Base-by-base conservation (phyloP, 23 tunicate species). In the Trididemnum clinides region DNA sequence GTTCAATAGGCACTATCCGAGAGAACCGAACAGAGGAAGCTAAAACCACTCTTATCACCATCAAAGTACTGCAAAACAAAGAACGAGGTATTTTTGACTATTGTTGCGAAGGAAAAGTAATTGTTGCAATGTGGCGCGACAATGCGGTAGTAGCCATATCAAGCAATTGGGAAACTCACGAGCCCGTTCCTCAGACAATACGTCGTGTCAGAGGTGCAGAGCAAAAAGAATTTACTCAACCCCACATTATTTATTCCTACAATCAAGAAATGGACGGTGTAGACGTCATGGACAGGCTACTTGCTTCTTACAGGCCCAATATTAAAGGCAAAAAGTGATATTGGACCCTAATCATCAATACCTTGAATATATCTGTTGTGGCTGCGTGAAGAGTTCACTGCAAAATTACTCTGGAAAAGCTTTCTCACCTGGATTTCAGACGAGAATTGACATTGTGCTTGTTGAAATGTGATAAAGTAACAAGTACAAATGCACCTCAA, bases 41-140 rank as follows among this genome's bases (percentile, higher is more conserved):
- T 7, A 31, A 33, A 7, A 32, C 28, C 4, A 33, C 22, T 2
- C 38, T 70, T 32, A 32, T 70, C 18, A 10, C 21, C 18, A 7
- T 5, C 18, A 31, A 32, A 32, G 77, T 27, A 31, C 77, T 70
- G 20, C 5, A 32, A 33, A 70, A 31, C 7, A 32, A 70, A 31
- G 18, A n/a, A 6, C 28, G 71, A n/a, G 71, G 71, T 7, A 63
- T 5, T 63, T 63, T 63, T n/a, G 23, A 63, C n/a, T 70, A 70
- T 33, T 32, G 39, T 37, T 28, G 20, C 38, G 77, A 70, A 5
- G 77, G 77, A 6, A 70, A 70, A n/a, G 77, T 70, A 4, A 27
- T 27, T 70, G 77, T 70, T 15, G 38, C 39, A 27, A 70, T 4
- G 38, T 70, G 77, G 77, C 38, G 30, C 30, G 77, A 70, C 77